A percentile compares a stretch with the other conserved stretches of the same genome.
These are phyloP conservation scores for Sitta europaea DNA, from an alignment of 2,113 vertebrate genomes.

Conservation along the genomic window DNA sequence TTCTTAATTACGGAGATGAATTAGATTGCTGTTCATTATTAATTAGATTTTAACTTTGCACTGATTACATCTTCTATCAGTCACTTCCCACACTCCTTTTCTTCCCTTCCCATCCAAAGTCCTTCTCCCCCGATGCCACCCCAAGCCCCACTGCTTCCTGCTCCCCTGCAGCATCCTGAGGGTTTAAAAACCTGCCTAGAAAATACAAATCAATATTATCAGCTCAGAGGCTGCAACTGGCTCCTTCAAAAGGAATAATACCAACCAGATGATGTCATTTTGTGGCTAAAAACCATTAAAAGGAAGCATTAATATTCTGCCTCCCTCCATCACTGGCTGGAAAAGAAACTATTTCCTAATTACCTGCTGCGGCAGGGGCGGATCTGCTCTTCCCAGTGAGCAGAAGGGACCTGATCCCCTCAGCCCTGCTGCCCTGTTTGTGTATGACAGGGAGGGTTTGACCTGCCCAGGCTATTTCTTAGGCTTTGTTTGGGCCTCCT, in stretches of 20 bases:
- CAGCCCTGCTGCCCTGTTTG: not conserved
- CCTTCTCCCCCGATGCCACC: fast-evolving
- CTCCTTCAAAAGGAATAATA: not conserved
- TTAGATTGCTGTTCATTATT: conserved; percentile 32
- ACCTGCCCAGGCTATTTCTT: not conserved
- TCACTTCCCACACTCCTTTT: not conserved
- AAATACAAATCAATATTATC: not conserved
- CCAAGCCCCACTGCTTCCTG: not conserved
- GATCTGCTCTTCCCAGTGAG: not conserved
- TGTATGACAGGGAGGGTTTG: not conserved
- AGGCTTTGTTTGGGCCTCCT: not conserved
- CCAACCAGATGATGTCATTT: not conserved
- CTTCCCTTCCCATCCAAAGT: not conserved
- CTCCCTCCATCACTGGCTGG: not conserved
- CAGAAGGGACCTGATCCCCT: not conserved
- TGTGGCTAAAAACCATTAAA: not conserved
- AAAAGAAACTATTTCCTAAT: not conserved
- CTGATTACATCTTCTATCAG: not conserved
- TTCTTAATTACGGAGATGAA: conserved; percentile 28
- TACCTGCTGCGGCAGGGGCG: not conserved
- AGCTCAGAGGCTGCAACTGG: not conserved
- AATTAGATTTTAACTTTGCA: conserved; percentile 45
- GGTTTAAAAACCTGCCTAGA: not conserved
- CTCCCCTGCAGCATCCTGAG: not conserved
- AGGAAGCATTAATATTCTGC: not conserved